These are phyloP conservation scores for Lepidochitona cinerea DNA, from an alignment of 2,888 invertebrate genomes.

Conservation along the genomic window DNA sequence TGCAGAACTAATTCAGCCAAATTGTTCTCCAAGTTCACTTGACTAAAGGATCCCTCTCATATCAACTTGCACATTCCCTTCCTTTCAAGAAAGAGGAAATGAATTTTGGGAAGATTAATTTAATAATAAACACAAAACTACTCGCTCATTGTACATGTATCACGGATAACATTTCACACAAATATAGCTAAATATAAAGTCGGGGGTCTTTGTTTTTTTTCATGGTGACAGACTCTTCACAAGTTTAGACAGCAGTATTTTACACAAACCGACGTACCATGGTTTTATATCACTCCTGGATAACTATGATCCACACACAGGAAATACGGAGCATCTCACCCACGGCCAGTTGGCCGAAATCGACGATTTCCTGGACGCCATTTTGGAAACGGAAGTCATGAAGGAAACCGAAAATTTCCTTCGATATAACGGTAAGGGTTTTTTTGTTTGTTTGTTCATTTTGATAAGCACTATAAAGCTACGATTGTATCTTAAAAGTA, in stretches of 20 bases:
- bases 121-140: too few species aligned
- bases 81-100: too few species aligned
- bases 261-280: constrained; percentile 76
- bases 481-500: too few species aligned
- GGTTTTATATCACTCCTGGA: constrained; percentile 83
- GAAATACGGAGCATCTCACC: constrained; percentile 83
- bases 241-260: constrained; percentile 38
- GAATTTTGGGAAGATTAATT: too few species aligned
- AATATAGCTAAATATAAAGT: neutral
- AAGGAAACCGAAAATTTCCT: constrained; percentile 80
- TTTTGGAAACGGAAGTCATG: constrained; percentile 85
- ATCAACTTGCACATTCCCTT: too few species aligned
- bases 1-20: too few species aligned
- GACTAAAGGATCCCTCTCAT: too few species aligned
- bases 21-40: too few species aligned
- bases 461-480: too few species aligned
- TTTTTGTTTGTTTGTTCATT: too few species aligned
- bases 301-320: constrained; percentile 83
- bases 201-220: neutral
- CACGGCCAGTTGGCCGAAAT: constrained; percentile 82
- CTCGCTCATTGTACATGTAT: too few species aligned
- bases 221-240: constrained; percentile 43
- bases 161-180: neutral
- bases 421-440: constrained; percentile 73
- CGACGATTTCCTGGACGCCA: constrained; percentile 82